Conservation (phyloP, 92 coral and sea anemone species). For the Nematostella vectensis region DNA sequence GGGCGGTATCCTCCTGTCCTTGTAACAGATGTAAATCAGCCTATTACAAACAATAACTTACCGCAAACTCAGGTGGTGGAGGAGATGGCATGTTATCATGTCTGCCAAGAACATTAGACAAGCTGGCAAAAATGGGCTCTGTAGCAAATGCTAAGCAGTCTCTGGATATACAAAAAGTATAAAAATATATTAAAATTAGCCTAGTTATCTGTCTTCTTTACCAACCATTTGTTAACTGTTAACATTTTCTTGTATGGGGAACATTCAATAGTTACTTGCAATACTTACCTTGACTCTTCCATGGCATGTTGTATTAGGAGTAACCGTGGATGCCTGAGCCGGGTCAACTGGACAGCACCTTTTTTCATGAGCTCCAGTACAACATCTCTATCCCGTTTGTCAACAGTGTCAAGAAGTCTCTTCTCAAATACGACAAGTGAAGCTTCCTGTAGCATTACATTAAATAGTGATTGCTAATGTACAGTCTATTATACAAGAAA, state of each 20-base stretch:
- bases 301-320: conserved; percentile 90
- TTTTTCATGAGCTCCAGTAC: conserved; percentile 79
- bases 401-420: conserved; percentile 75
- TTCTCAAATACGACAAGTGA: conserved; percentile 90
- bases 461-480: no score
- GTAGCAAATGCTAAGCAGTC: conserved; percentile 98
- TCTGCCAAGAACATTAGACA: conserved; percentile 87
- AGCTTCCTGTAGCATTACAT: conserved; percentile 56
- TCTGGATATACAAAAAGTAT: conserved; percentile 20
- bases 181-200: background rate
- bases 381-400: conserved; percentile 64
- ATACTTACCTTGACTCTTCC: conserved; percentile 84
- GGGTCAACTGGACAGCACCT: conserved; percentile 86
- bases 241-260: no score
- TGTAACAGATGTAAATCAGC: no score
- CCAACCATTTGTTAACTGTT: background rate
- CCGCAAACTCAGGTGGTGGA: conserved; percentile 71
- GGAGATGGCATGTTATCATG: conserved; percentile 85
- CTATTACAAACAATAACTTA: conserved; percentile 4
- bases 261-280: background rate
- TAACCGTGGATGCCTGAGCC: conserved; percentile 86
- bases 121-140: conserved; percentile 91
- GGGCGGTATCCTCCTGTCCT: no score
- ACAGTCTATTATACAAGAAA: no score
- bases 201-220: no score